Base-by-base conservation (phyloP, 2,797 vertebrate genomes). In the Acanthopagrus latus region DNA sequence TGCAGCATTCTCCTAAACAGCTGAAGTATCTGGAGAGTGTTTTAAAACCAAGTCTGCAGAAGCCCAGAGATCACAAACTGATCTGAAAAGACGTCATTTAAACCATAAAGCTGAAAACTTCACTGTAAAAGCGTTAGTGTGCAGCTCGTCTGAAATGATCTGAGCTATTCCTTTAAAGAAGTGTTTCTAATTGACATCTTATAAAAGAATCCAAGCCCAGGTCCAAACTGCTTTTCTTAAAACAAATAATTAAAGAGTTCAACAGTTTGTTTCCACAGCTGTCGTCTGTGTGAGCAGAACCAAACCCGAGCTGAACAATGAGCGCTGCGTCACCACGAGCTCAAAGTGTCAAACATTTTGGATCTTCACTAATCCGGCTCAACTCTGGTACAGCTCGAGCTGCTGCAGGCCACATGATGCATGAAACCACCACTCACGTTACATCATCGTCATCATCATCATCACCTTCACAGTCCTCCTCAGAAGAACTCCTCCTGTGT, bases 381-480 rank as follows among this genome's bases (percentile, higher is more conserved):
- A 20, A 5, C 4, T 66, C 47, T 2, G 48, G 46, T n/a, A 44
- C 11, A 33, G 17, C 16, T 44, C 29, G 8, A 25, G 29, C 59
- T 62, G 62, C 66, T 70, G 33, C 17, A 27, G 46, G 27, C 23
- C 46, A 18, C 17, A 17, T 54, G 52, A 20, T 50, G 52, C 23
- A 29, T 25, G 14, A 71, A 64, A 51, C 25, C 21, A 47, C 46
- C 57, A 8, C 41, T 20, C 43, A 54, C 18, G 46, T 14, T 23
- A 17, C 50, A 71, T 50, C 33, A 9, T 20, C 16, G 70, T 56
- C 72, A 63, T 86, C 81, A 89, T 21, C 16, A 70, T 52, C 72
- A 59, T 86, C 81, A 89, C 86, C 90, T 88, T 29, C n/a, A 60
- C 29, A 69, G 29, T 82, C 54, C 54, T 23, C 52, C 64, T 3